A percentile compares a stretch with the other conserved stretches of the same genome.
phyloP scores from a whole-genome alignment of 1,140 invertebrate species.

The Cherax quadricarinatus region DNA sequence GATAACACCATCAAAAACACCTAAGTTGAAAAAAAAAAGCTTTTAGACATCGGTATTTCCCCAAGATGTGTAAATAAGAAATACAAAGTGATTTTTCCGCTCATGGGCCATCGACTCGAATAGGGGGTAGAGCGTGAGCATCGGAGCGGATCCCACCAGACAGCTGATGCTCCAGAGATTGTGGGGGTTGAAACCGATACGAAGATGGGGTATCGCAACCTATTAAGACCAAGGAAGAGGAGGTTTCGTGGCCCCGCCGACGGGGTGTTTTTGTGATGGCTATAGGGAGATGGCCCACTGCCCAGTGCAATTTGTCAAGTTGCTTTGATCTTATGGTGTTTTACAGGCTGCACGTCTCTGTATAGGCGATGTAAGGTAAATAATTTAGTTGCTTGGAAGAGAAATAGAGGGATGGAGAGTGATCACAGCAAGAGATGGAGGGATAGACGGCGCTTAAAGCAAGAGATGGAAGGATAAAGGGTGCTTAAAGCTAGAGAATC shows the following conservation, averaged over 20 bases:
- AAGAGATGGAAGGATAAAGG: no score
- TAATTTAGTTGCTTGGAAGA: background rate
- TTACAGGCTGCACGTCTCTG: background rate
- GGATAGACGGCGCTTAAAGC: no score
- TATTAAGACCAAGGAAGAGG: slow-evolving; percentile 32
- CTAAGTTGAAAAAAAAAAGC: background rate
- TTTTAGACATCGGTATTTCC: background rate
- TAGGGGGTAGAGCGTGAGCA: background rate
- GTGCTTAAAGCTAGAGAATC: no score
- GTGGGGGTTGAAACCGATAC: slow-evolving; percentile 51
- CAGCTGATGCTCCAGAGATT: slow-evolving; percentile 45
- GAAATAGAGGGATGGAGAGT: no score
- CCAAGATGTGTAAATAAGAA: slow-evolving; percentile 12
- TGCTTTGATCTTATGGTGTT: background rate
- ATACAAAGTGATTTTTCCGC: slow-evolving; percentile 61
- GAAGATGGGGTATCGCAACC: slow-evolving; percentile 17
- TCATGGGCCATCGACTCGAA: slow-evolving; percentile 56
- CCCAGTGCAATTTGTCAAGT: background rate
- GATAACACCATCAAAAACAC: no score
- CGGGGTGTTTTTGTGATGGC: background rate
- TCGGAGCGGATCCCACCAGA: slow-evolving; percentile 39
- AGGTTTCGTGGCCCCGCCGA: slow-evolving; percentile 1
- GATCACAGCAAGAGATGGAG: no score
- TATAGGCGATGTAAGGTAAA: background rate
- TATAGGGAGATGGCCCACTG: background rate